phyloP scores from a whole-genome alignment of 2,797 vertebrate genomes.

The Coluber constrictor region DNA sequence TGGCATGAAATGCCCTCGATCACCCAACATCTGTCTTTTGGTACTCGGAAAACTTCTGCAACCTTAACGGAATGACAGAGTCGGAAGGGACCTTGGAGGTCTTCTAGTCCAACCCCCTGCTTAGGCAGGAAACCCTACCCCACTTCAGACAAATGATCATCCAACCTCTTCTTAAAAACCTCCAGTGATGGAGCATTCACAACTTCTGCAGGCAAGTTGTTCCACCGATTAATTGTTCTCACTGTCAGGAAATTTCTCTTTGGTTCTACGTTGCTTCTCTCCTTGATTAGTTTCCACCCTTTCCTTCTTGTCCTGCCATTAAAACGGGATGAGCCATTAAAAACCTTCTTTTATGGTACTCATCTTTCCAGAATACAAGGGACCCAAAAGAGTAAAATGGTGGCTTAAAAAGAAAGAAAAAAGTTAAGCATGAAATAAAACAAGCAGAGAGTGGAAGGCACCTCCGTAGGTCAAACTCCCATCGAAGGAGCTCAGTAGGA shows the following conservation, averaged over 20 bases:
- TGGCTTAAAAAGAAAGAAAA: rapidly evolving
- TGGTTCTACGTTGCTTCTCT: too few species aligned
- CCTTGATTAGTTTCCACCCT: too few species aligned
- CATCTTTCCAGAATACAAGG: neutral
- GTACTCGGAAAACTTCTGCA: neutral
- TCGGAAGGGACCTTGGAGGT: too few species aligned
- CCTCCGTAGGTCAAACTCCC: neutral
- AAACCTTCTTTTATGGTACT: neutral
- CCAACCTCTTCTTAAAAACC: neutral
- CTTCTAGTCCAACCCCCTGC: too few species aligned
- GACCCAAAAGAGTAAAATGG: neutral
- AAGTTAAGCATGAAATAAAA: neutral
- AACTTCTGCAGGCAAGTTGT: neutral
- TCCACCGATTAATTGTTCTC: too few species aligned
- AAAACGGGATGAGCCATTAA: neutral
- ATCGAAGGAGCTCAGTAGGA: neutral
- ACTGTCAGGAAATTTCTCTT: too few species aligned
- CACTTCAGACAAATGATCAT: too few species aligned
- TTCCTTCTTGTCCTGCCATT: too few species aligned
- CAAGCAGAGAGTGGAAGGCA: neutral
- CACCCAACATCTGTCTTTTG: neutral
- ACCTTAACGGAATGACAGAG: too few species aligned
- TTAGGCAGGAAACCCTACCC: too few species aligned
- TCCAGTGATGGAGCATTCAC: neutral
- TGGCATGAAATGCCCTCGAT: neutral